Percentiles rank a stretch among this genome's conserved stretches.
phyloP scores from a whole-genome alignment of 2,888 invertebrate genomes.

The Spilarctia lutea region DNA sequence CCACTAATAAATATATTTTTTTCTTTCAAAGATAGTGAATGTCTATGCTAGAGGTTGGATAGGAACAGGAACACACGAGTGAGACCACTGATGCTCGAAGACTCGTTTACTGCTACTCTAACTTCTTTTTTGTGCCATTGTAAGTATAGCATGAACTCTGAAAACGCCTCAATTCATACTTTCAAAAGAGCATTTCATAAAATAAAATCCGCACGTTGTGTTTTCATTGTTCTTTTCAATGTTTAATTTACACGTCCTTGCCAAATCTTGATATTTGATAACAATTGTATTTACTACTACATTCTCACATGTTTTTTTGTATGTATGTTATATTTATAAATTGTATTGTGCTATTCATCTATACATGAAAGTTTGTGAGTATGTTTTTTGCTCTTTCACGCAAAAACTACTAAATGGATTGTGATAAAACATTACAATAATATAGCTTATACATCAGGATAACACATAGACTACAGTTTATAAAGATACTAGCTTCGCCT shows the following conservation, averaged over 20 bases:
- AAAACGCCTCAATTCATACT: background rate
- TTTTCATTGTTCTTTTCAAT: constrained; percentile 38
- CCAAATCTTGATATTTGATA: constrained; percentile 38
- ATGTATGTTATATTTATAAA: background rate
- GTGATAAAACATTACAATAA: too few species aligned
- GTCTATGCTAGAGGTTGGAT: background rate
- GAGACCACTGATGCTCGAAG: too few species aligned
- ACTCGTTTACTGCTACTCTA: too few species aligned
- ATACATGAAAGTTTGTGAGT: too few species aligned
- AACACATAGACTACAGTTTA: too few species aligned
- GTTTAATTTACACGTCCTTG: constrained; percentile 40
- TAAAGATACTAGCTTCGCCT: too few species aligned
- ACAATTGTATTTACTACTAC: constrained; percentile 22
- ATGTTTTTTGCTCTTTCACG: too few species aligned
- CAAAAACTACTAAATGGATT: too few species aligned
- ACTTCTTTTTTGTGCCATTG: background rate
- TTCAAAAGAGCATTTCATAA: constrained; percentile 20
- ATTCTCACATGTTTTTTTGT: constrained; percentile 17
- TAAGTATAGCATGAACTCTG: background rate
- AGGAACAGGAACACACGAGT: background rate
- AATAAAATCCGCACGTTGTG: constrained; percentile 28
- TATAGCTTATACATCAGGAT: too few species aligned
- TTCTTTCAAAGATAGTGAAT: background rate
- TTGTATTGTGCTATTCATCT: background rate
- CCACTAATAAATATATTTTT: background rate